A percentile compares a stretch with the other conserved stretches of the same genome.
Evolutionary conservation across 2,113 vertebrate genomes (phyloP).

Genomic region (Vidua chalybeata): DNA sequence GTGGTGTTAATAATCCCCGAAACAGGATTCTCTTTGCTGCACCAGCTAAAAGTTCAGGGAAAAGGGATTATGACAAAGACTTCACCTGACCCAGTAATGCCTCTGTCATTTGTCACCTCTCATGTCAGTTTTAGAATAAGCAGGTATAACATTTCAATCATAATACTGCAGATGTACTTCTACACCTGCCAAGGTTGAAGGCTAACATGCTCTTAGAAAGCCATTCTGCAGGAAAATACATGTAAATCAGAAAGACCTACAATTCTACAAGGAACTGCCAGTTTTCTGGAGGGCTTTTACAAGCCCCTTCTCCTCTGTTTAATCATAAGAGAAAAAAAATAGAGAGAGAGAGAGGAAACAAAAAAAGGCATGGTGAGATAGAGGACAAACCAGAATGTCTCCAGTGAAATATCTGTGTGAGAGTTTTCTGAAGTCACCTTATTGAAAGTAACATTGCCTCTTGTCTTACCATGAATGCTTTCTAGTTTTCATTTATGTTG

Average conservation of each 20-base stretch:
- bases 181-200: conserved; percentile 64
- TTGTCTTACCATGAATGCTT: conserved; percentile 66
- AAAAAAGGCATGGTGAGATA: conserved; percentile 26
- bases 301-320: conserved; percentile 19
- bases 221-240: conserved; percentile 73
- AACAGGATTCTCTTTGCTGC: conserved; percentile 67
- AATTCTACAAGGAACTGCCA: conserved; percentile 68
- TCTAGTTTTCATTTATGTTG: conserved; percentile 68
- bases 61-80: conserved; percentile 68
- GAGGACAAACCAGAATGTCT: conserved; percentile 72
- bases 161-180: conserved; percentile 62
- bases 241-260: conserved; percentile 62
- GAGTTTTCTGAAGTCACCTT: conserved; percentile 75
- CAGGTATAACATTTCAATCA: conserved; percentile 70
- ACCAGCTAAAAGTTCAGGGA: conserved; percentile 56
- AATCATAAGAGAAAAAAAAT: not conserved
- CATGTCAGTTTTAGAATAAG: conserved; percentile 68
- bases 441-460: conserved; percentile 63
- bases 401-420: conserved; percentile 72
- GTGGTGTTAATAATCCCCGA: conserved; percentile 66
- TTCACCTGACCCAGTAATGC: conserved; percentile 69
- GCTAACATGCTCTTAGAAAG: conserved; percentile 65
- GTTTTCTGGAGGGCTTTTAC: conserved; percentile 69
- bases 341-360: too few relatives aligned
- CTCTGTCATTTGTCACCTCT: conserved; percentile 73